Percentiles rank a stretch among this genome's conserved stretches.
Evolutionary conservation across 2,113 vertebrate species (phyloP).

Genomic region (Nesoenas mayeri): DNA sequence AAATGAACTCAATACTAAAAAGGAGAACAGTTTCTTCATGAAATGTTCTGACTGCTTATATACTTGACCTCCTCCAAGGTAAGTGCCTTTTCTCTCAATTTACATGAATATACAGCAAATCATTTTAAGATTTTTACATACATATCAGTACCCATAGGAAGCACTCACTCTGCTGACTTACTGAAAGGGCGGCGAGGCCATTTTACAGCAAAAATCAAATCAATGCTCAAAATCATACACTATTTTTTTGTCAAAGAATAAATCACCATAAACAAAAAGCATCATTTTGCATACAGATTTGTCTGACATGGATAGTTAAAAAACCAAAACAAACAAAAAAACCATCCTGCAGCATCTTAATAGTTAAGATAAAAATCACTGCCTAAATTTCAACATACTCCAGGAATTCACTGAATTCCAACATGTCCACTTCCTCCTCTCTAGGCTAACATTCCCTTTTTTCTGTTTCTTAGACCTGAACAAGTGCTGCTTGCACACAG

Average conservation of each 20-base stretch:
- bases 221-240: neutral
- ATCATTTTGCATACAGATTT: neutral
- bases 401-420: neutral
- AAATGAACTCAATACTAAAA: neutral
- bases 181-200: neutral
- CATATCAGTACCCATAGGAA: neutral
- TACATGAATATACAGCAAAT: neutral
- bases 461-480: neutral
- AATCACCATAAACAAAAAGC: neutral
- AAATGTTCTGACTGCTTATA: neutral
- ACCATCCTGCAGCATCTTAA: neutral
- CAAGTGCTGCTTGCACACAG: neutral
- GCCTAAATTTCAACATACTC: neutral
- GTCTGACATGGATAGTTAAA: neutral
- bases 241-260: neutral
- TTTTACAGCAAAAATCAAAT: neutral
- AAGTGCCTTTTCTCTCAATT: neutral
- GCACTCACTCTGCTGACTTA: neutral
- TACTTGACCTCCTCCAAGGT: neutral
- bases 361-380: neutral
- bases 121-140: neutral
- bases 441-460: neutral
- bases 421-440: accelerated
- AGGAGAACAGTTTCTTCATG: neutral
- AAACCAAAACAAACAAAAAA: neutral